Evolutionary conservation across 2,113 vertebrate species (phyloP).

Genomic region (Oxygymnocypris stewartii): DNA sequence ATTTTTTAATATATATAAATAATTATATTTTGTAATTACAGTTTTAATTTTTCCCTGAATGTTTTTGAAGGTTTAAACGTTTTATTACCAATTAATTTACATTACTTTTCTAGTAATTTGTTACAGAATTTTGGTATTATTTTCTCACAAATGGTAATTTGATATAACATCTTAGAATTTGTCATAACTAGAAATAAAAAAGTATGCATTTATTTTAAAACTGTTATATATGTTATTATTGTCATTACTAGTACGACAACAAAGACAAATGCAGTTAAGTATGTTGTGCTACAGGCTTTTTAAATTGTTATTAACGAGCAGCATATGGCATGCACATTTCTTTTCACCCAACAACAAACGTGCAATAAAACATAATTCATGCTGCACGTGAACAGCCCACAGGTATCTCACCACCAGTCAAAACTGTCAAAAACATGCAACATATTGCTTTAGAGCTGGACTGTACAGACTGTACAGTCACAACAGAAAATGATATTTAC

Average conservation of each 20-base stretch:
- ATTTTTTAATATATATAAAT: no score
- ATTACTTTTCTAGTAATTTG: no score
- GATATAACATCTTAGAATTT: no score
- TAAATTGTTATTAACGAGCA: conserved; percentile 26
- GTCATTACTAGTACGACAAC: neutral
- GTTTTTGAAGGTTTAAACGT: no score
- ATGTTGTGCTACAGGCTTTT: conserved; percentile 40
- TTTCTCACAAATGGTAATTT: no score
- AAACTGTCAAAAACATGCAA: neutral
- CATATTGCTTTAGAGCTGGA: neutral
- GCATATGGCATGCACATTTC: conserved; percentile 48
- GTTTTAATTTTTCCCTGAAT: no score
- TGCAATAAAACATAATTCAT: conserved; percentile 55
- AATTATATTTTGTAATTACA: no score
- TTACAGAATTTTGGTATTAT: no score
- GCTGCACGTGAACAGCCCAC: conserved; percentile 38
- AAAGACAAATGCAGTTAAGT: neutral
- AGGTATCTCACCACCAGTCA: conserved; percentile 32
- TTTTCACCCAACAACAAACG: conserved; percentile 49
- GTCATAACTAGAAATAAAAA: no score
- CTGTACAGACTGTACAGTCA: neutral
- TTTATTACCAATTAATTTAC: no score
- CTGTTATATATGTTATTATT: neutral
- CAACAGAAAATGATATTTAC: neutral
- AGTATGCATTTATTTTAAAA: no score